These are phyloP conservation scores for Aporophyla nigra DNA, from an alignment of 2,888 invertebrate genomes.

Conservation along the genomic window DNA sequence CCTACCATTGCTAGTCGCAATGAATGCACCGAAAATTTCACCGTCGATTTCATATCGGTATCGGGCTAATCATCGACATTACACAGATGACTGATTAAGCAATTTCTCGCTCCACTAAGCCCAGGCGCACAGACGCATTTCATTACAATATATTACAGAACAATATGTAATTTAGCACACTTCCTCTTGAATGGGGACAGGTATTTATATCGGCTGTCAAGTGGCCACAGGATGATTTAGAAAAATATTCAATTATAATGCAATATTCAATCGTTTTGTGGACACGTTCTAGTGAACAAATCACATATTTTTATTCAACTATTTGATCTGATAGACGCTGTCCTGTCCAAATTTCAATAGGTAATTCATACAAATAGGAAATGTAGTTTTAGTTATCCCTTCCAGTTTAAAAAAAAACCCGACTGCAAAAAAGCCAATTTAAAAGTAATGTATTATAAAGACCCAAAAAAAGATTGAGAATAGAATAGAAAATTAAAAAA, in stretches of 20 bases:
- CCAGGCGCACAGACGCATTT: constrained; percentile 82
- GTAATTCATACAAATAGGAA: too few relatives aligned
- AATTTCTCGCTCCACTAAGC: constrained; percentile 86
- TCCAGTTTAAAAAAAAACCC: too few relatives aligned
- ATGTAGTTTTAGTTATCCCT: too few relatives aligned
- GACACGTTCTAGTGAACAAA: background rate
- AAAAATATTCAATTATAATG: constrained; percentile 34
- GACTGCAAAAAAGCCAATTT: too few relatives aligned
- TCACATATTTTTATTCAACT: background rate
- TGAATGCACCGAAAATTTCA: constrained; percentile 77
- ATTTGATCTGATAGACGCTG: too few relatives aligned
- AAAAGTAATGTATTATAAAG: too few relatives aligned
- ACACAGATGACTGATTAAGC: constrained; percentile 89
- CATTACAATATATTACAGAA: constrained; percentile 86
- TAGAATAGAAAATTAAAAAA: too few relatives aligned
- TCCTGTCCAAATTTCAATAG: too few relatives aligned
- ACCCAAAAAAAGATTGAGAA: too few relatives aligned
- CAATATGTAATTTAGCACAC: constrained; percentile 87
- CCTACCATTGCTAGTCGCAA: constrained; percentile 60
- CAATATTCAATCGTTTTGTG: constrained; percentile 25
- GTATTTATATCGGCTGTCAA: constrained; percentile 77
- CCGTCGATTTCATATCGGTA: constrained; percentile 85
- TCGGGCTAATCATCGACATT: constrained; percentile 86
- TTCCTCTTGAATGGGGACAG: constrained; percentile 79
- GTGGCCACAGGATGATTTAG: constrained; percentile 55